Conservation (phyloP, 2,888 invertebrate genomes). For the Schizaphis graminum region DNA sequence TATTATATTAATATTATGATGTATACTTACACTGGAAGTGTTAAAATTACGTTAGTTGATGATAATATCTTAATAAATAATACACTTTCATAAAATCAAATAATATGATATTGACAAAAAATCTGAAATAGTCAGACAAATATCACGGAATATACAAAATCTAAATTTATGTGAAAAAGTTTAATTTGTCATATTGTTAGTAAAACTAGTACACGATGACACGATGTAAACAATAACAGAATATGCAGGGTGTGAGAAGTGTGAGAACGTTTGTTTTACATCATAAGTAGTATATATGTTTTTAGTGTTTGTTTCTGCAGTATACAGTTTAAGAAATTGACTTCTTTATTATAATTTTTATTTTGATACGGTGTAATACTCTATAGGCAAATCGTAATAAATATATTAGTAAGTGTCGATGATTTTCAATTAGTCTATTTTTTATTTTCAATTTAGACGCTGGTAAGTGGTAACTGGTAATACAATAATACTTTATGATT, state of each 20-base stretch:
- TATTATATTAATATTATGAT: not conserved
- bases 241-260: not conserved
- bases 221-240: not conserved
- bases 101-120: not conserved
- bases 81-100: not conserved
- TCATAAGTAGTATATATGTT: not conserved
- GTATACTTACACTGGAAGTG: not conserved
- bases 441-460: not conserved
- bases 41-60: not conserved
- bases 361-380: slow-evolving; percentile 5
- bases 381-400: not conserved
- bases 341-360: slow-evolving; percentile 17
- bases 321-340: not conserved
- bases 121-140: not conserved
- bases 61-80: not conserved
- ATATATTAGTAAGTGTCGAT: not conserved
- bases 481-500: not conserved
- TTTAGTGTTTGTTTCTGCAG: not conserved
- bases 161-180: not conserved
- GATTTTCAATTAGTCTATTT: not conserved
- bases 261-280: not conserved
- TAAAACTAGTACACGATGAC: not conserved
- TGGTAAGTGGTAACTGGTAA: not conserved
- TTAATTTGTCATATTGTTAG: not conserved
- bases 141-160: not conserved